Base-by-base conservation (phyloP, 2,888 invertebrate genomes). In the Synanthedon tipuliformis region DNA sequence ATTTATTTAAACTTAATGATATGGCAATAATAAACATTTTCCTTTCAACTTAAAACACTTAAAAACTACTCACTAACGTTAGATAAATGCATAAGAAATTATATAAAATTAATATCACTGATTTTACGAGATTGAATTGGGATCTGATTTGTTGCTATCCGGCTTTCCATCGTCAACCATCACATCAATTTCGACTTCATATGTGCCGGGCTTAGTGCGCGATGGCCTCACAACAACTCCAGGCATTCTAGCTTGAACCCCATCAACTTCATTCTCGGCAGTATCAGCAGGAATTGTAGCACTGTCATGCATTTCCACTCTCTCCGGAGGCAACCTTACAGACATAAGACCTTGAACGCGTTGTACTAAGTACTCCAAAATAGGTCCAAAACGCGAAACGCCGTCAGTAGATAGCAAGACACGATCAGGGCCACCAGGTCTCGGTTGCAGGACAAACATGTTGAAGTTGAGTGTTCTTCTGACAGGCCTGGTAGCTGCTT, bases 301-400 rank as follows among this genome's bases (percentile, higher is more conserved):
- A 40, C 27, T 53, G 5, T 51, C 49, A 16, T 7, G 41, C 4
- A 75, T 60, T 3, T 61, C 58, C 40, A 51, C 50, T 40, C 59
- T 58, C 11, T 55, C 52, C n/a, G 53, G 60, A 23, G 91, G 88
- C 52, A 89, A 77, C 62, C 91, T 91, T n/a, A 91, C 89, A 0
- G 93, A 93, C 78, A 91, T 91, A 61, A 91, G 87, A 0, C 90
- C 89, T 75, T 93, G 93, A 52, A 93, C 89, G 50, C 91, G 88
- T 68, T 93, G 93, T 5, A 92, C 89, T 48, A 93, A 71, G 60
- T 89, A 89, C 67, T 93, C 93, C 57, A 93, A 71, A 51, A 93
- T 75, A 1, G 92, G 91, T 5, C 93, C 93, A 68, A 93, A 91
- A 66, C 90, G 84, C 1, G 89, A 89, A 1, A 86, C 68, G 0